Percentiles rank a stretch among this genome's conserved stretches.
Evolutionary conservation across 64 coral and sea anemone species (phyloP).

Genomic region (Pachyseris speciosa): DNA sequence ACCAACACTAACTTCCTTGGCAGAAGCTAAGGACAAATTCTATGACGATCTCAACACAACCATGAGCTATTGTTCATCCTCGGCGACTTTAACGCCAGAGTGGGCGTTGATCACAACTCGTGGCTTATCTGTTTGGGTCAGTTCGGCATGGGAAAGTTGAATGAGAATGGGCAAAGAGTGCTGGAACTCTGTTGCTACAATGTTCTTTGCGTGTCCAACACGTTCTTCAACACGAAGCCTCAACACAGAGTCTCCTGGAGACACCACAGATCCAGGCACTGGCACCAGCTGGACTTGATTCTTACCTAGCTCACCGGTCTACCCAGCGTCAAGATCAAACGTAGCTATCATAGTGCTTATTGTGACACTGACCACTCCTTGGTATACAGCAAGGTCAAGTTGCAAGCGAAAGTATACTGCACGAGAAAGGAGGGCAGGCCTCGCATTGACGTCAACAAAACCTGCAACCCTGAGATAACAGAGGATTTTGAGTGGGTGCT

Average conservation of each 20-base stretch:
- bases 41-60: conserved; percentile 16
- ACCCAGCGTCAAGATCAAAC: too few species aligned
- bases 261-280: background rate
- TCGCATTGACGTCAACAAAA: conserved; percentile 28
- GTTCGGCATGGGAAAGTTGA: too few species aligned
- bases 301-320: background rate
- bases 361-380: background rate
- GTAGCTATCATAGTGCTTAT: too few species aligned
- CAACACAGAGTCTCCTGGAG: conserved; percentile 37
- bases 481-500: background rate
- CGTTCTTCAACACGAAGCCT: conserved; percentile 22
- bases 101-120: conserved; percentile 32
- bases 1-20: background rate
- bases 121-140: conserved; percentile 44
- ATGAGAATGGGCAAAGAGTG: background rate
- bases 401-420: background rate
- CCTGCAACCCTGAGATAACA: conserved; percentile 2
- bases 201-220: conserved; percentile 22
- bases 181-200: conserved; percentile 21
- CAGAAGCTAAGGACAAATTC: conserved; percentile 49
- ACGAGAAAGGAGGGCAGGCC: background rate
- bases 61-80: conserved; percentile 30
- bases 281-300: conserved; percentile 25
- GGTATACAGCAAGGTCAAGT: background rate
- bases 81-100: conserved; percentile 53